phyloP scores from a whole-genome alignment of 2,888 invertebrate genomes.

The Cephus nigrinus region DNA sequence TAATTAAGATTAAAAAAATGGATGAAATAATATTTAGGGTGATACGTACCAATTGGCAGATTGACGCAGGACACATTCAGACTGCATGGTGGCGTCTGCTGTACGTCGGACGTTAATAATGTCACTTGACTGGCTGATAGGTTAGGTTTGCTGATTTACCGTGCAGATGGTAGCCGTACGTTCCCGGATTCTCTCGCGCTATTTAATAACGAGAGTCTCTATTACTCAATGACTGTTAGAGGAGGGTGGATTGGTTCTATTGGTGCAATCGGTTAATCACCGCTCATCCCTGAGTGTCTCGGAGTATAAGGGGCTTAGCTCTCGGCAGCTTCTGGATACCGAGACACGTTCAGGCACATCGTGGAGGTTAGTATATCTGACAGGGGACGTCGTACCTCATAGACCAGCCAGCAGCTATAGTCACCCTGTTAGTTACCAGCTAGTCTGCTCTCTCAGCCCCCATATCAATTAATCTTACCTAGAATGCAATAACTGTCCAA shows the following conservation, averaged over 20 bases:
- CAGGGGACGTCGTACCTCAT: constrained; percentile 17
- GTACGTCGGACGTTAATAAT: too few species aligned
- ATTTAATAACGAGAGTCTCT: constrained; percentile 55
- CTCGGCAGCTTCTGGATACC: too few species aligned
- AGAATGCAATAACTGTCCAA: constrained; percentile 67
- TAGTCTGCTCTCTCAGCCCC: constrained; percentile 30
- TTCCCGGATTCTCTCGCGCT: constrained; percentile 27
- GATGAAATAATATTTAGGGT: too few species aligned
- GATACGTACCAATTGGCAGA: too few species aligned
- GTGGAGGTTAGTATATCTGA: constrained; percentile 18
- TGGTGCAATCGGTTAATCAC: constrained; percentile 63
- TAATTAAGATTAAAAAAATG: too few species aligned
- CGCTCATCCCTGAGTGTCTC: constrained; percentile 43
- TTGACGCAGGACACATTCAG: too few species aligned
- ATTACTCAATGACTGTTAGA: constrained; percentile 55
- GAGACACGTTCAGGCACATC: constrained; percentile 45
- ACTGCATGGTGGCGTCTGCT: too few species aligned
- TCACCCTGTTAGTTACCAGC: neutral
- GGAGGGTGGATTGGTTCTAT: constrained; percentile 36
- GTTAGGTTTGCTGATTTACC: too few species aligned
- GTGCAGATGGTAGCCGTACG: too few species aligned
- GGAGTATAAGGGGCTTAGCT: constrained; percentile 32
- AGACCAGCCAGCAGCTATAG: neutral
- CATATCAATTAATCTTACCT: constrained; percentile 65
- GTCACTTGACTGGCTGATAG: too few species aligned